These are phyloP conservation scores for Zalophus californianus DNA, from an alignment of 2,797 vertebrate genomes.

Conservation along the genomic window DNA sequence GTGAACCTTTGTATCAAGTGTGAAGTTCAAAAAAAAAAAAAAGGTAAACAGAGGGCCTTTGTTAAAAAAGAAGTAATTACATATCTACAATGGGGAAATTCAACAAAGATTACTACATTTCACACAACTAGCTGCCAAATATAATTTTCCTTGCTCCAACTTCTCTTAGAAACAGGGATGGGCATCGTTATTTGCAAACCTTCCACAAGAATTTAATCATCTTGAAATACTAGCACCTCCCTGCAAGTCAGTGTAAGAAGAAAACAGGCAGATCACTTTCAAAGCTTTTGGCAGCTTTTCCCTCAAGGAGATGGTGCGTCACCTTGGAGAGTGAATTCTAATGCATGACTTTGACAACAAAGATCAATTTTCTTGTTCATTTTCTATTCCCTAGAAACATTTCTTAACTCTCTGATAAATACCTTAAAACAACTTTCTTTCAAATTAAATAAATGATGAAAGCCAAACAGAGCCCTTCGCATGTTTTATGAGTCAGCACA, in stretches of 20 bases:
- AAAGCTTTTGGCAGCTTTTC: slow-evolving; percentile 79
- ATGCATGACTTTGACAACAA: slow-evolving; percentile 57
- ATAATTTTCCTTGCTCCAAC: slow-evolving; percentile 11
- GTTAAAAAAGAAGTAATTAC: not conserved
- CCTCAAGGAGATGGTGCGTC: slow-evolving; percentile 61
- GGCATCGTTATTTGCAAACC: slow-evolving; percentile 77
- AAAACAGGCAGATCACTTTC: slow-evolving; percentile 84
- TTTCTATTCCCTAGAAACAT: slow-evolving; percentile 55
- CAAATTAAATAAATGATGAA: slow-evolving; percentile 52
- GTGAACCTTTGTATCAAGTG: not conserved
- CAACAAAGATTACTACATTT: slow-evolving; percentile 10
- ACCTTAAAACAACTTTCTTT: slow-evolving; percentile 31
- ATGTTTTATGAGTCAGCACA: not conserved
- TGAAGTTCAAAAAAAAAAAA: not conserved
- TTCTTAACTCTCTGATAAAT: slow-evolving; percentile 43
- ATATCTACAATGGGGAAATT: not conserved
- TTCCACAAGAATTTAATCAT: slow-evolving; percentile 79
- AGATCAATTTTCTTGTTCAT: slow-evolving; percentile 60
- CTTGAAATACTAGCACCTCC: slow-evolving; percentile 74
- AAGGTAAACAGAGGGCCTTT: not conserved
- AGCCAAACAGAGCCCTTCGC: not conserved
- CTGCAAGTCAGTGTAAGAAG: slow-evolving; percentile 56
- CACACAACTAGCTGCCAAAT: not conserved
- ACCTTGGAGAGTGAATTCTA: slow-evolving; percentile 66
- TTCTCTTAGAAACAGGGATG: slow-evolving; percentile 65